Conservation (phyloP, 2,888 invertebrate species). For the Xestobium rufovillosum region DNA sequence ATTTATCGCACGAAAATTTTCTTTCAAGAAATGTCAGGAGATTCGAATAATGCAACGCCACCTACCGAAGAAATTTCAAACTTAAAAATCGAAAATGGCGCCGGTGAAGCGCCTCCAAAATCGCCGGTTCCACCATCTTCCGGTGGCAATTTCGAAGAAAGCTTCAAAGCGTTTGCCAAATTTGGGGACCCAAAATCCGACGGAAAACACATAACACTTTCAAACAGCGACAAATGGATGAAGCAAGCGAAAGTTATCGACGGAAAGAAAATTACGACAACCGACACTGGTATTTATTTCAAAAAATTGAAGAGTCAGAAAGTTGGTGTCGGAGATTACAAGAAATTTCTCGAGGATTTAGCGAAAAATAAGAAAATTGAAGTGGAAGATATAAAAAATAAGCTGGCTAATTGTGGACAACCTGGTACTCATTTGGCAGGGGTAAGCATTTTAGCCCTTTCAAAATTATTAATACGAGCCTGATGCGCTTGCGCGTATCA, state of each 20-base stretch:
- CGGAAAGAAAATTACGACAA: slow-evolving; percentile 79
- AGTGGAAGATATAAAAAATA: slow-evolving; percentile 67
- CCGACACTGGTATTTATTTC: slow-evolving; percentile 87
- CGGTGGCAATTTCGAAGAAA: slow-evolving; percentile 51
- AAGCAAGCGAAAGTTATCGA: slow-evolving; percentile 84
- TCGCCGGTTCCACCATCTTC: slow-evolving; percentile 25
- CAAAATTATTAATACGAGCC: no score
- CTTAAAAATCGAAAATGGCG: slow-evolving; percentile 50
- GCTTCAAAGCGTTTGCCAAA: slow-evolving; percentile 78
- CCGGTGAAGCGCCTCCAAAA: slow-evolving; percentile 28
- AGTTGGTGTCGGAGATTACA: slow-evolving; percentile 68
- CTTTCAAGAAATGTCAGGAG: slow-evolving; percentile 23
- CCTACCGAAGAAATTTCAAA: slow-evolving; percentile 45
- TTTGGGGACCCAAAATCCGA: slow-evolving; percentile 86
- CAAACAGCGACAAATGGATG: slow-evolving; percentile 94
- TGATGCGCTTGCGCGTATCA: no score
- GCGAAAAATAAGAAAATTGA: slow-evolving; percentile 79
- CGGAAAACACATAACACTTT: slow-evolving; percentile 77
- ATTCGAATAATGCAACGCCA: slow-evolving; percentile 20
- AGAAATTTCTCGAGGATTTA: slow-evolving; percentile 77
- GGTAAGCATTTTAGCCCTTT: slow-evolving; percentile 32
- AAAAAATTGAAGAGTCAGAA: slow-evolving; percentile 83
- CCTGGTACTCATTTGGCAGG: slow-evolving; percentile 55
- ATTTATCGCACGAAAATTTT: no score
- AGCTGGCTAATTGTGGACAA: slow-evolving; percentile 71